phyloP scores from a whole-genome alignment of 2,113 vertebrate species.

The Cyanoderma ruficeps region DNA sequence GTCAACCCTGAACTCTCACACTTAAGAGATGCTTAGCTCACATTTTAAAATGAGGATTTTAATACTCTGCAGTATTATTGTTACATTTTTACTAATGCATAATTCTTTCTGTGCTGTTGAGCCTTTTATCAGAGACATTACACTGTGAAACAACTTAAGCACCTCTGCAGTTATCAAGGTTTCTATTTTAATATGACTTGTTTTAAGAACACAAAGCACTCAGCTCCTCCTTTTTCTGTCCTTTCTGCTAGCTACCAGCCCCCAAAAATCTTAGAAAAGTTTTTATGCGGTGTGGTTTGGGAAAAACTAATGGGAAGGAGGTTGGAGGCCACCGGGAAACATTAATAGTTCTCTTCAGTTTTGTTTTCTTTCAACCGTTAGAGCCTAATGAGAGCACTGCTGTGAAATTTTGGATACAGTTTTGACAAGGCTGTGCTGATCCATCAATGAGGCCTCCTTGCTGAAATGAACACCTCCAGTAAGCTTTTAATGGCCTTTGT shows the following conservation, averaged over 20 bases:
- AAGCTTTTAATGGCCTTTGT: conserved; percentile 61
- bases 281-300: conserved; percentile 40
- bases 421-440: conserved; percentile 36
- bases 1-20: background rate
- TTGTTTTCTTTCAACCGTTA: conserved; percentile 61
- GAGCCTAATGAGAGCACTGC: conserved; percentile 60
- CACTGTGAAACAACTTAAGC: background rate
- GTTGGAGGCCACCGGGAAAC: conserved; percentile 42
- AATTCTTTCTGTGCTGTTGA: background rate
- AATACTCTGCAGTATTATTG: background rate
- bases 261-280: background rate
- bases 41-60: background rate
- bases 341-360: conserved; percentile 58
- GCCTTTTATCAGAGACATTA: background rate
- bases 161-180: background rate
- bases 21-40: background rate
- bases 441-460: conserved; percentile 46
- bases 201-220: background rate
- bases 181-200: background rate
- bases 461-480: conserved; percentile 70
- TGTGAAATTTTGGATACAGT: conserved; percentile 68
- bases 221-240: conserved; percentile 4
- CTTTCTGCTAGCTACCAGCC: background rate
- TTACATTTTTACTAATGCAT: background rate
- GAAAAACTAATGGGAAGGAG: conserved; percentile 49